A percentile compares a stretch with the other conserved stretches of the same genome.
phyloP scores from a whole-genome alignment of 2,797 vertebrate species.

The Nyctibius grandis region DNA sequence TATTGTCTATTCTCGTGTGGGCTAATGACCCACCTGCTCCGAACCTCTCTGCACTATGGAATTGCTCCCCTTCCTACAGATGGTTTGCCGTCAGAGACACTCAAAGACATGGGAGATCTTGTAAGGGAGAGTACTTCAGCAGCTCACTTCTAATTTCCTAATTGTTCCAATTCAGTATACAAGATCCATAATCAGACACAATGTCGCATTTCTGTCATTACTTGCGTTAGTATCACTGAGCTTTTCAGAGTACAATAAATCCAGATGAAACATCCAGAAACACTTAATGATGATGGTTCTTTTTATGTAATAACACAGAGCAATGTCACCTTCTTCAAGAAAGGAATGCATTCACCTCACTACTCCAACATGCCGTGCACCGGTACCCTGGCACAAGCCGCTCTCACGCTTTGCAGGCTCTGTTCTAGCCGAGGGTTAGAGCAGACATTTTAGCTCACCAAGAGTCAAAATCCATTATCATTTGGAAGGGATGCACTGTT shows the following conservation, averaged over 20 bases:
- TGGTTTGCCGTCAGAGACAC: neutral
- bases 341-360: neutral
- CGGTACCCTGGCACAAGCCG: neutral
- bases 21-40: neutral
- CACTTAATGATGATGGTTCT: neutral
- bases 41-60: neutral
- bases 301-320: neutral
- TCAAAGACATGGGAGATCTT: fast-evolving
- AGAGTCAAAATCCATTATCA: neutral
- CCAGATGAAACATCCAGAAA: neutral
- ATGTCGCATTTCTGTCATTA: neutral
- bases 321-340: neutral
- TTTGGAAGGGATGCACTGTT: neutral
- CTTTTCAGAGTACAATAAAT: neutral
- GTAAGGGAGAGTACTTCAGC: neutral
- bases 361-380: neutral
- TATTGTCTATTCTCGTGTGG: fast-evolving
- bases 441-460: neutral
- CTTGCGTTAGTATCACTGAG: neutral
- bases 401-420: neutral
- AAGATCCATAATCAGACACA: neutral
- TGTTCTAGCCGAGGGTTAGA: neutral
- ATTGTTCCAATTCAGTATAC: neutral
- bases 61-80: neutral
- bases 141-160: neutral